Evolutionary conservation across 2,797 vertebrate species (phyloP).

Genomic region (Sebastiscus albofasciatus): DNA sequence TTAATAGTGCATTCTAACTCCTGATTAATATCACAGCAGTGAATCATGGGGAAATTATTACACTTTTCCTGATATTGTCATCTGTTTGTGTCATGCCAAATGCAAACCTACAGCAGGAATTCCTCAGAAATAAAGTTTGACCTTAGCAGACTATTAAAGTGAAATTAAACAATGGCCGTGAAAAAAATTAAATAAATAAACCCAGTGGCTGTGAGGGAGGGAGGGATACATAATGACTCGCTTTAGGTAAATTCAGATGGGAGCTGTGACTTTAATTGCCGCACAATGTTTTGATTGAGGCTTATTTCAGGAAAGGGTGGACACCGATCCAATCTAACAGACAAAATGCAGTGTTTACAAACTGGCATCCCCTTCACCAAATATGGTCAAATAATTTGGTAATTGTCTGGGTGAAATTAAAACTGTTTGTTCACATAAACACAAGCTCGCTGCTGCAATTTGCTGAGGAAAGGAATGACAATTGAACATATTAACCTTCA

Average conservation of each 20-base stretch:
- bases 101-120: slow-evolving; percentile 5
- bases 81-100: background rate
- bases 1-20: background rate
- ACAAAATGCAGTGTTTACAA: slow-evolving; percentile 67
- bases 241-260: background rate
- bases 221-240: background rate
- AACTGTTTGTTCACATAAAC: slow-evolving; percentile 33
- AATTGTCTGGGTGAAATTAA: slow-evolving; percentile 51
- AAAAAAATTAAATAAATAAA: background rate
- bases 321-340: slow-evolving; percentile 55
- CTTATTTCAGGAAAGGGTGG: slow-evolving; percentile 68
- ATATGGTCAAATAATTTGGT: slow-evolving; percentile 63
- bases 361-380: slow-evolving; percentile 64
- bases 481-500: slow-evolving; percentile 22
- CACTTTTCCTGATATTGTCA: slow-evolving; percentile 32
- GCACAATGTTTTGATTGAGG: slow-evolving; percentile 45
- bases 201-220: background rate
- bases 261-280: slow-evolving; percentile 24
- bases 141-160: background rate
- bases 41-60: background rate
- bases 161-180: slow-evolving; percentile 9
- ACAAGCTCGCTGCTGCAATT: slow-evolving; percentile 20
- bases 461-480: slow-evolving; percentile 40
- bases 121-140: slow-evolving; percentile 1
- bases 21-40: background rate